A percentile compares a stretch with the other conserved stretches of the same genome.
These are phyloP conservation scores for Chamaea fasciata DNA, from an alignment of 2,113 vertebrate species.

Conservation along the genomic window DNA sequence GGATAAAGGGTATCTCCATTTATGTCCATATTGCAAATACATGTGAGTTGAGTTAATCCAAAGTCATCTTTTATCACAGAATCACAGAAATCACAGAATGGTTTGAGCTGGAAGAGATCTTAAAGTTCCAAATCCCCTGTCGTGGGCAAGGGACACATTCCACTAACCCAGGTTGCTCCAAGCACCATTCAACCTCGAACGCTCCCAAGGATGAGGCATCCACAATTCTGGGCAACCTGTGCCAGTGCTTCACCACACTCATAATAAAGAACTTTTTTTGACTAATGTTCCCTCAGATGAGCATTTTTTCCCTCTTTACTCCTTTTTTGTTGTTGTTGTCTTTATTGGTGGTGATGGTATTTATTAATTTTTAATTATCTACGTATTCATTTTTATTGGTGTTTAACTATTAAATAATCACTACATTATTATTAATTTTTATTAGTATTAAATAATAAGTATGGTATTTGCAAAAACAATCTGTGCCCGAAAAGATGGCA, in stretches of 20 bases:
- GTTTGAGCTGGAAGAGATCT: background rate
- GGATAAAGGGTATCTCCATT: rapidly evolving
- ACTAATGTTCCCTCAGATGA: background rate
- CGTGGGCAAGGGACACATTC: background rate
- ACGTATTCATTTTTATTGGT: background rate
- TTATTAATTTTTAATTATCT: background rate
- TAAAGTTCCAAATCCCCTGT: background rate
- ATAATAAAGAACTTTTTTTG: background rate
- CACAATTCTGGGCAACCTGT: background rate
- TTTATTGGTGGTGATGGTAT: background rate
- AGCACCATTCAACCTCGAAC: background rate
- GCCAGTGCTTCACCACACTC: no score
- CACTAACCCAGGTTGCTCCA: rapidly evolving
- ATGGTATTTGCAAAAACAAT: background rate
- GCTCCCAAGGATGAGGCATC: background rate
- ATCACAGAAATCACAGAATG: background rate
- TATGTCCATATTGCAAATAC: background rate
- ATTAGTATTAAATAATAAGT: background rate
- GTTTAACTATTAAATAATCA: background rate
- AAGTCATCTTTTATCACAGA: background rate
- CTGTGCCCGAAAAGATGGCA: background rate
- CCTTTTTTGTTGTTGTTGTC: background rate
- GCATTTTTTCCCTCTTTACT: background rate
- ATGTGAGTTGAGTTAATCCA: background rate
- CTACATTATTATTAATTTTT: background rate